A percentile compares a stretch with the other conserved stretches of the same genome.
Evolutionary conservation across 2,113 vertebrate species (phyloP).

Genomic region (Ceyx cyanopectus): DNA sequence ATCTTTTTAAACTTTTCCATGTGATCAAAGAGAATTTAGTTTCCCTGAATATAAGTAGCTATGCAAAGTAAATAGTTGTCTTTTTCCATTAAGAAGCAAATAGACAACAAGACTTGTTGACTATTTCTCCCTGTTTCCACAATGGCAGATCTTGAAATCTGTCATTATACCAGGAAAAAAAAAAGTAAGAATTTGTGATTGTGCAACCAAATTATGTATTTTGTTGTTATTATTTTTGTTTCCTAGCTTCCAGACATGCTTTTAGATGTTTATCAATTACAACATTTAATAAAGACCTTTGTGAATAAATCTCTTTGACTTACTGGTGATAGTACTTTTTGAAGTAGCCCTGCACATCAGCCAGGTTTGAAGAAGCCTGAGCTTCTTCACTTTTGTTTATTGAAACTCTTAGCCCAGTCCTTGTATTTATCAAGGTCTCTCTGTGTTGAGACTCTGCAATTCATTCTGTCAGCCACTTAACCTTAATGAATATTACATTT

Average conservation of each 20-base stretch:
- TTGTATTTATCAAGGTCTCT: not conserved
- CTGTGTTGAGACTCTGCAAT: not conserved
- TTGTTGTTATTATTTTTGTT: not conserved
- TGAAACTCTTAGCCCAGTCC: not conserved
- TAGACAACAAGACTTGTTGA: not conserved
- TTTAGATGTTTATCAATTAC: not conserved
- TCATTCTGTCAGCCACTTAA: not conserved
- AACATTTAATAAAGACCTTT: not conserved
- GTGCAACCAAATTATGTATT: not conserved
- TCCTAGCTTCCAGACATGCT: not conserved
- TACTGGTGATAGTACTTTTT: not conserved
- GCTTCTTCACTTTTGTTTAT: not conserved
- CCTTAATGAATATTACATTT: not conserved
- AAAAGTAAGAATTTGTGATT: not conserved
- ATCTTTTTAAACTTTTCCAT: not conserved
- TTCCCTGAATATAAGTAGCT: not conserved
- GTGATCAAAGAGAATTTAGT: not conserved
- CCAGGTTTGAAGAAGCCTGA: not conserved
- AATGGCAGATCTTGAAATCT: not conserved
- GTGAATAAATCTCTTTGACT: not conserved
- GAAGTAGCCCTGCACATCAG: not conserved
- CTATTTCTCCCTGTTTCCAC: not conserved
- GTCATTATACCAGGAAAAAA: not conserved
- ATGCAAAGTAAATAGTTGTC: not conserved
- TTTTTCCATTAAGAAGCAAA: not conserved